Evolutionary conservation across 1,140 invertebrate species (phyloP).

Genomic region (Asbolus verrucosus): DNA sequence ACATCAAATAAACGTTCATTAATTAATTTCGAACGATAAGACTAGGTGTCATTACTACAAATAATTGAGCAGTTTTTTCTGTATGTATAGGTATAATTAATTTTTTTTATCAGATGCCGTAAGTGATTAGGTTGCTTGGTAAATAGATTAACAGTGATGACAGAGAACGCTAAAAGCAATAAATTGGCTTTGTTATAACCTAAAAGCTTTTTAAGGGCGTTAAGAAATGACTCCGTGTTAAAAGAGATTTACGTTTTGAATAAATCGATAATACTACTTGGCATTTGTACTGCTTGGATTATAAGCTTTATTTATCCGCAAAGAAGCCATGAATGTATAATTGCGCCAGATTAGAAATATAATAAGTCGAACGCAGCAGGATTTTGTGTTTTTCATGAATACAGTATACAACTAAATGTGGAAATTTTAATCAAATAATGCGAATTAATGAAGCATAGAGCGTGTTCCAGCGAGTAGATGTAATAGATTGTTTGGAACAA

Average conservation of each 20-base stretch:
- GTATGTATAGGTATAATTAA: too few relatives aligned
- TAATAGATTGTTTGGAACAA: slow-evolving; percentile 29
- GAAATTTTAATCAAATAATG: slow-evolving; percentile 30
- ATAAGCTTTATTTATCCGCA: slow-evolving; percentile 42
- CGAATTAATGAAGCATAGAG: slow-evolving; percentile 10
- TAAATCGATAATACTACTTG: slow-evolving; percentile 27
- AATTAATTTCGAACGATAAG: too few relatives aligned
- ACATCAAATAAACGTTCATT: too few relatives aligned
- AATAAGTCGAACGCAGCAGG: too few relatives aligned
- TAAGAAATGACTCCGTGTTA: slow-evolving; percentile 35
- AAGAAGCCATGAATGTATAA: slow-evolving; percentile 41
- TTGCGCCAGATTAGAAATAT: slow-evolving; percentile 19
- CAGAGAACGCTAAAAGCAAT: not conserved
- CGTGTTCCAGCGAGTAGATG: not conserved
- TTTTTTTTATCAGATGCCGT: too few relatives aligned
- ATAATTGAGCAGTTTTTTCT: too few relatives aligned
- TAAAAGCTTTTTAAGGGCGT: slow-evolving; percentile 39
- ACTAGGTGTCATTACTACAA: too few relatives aligned
- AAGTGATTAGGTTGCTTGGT: too few relatives aligned
- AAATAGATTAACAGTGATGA: not conserved
- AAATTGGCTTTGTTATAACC: not conserved
- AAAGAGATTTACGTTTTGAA: slow-evolving; percentile 18
- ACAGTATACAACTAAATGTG: not conserved
- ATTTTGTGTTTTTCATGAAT: not conserved
- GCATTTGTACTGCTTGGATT: slow-evolving; percentile 43